Evolutionary conservation across 2,888 invertebrate genomes (phyloP).

Genomic region (Pharmacophagus antenor): DNA sequence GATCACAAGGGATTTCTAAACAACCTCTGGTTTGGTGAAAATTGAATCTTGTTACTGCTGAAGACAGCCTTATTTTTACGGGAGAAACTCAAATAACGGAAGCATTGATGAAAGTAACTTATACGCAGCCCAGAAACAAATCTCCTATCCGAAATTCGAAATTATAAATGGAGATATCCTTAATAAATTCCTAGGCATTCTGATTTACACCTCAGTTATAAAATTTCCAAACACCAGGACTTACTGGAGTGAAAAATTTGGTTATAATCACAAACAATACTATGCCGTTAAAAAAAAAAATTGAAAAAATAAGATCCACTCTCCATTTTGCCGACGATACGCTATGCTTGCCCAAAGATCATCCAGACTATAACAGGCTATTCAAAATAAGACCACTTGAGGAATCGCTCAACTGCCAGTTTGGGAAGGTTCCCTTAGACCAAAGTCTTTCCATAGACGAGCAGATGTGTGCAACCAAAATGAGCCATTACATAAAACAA

Average conservation of each 20-base stretch:
- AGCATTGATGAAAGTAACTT: constrained; percentile 41
- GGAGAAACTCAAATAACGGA: constrained; percentile 3
- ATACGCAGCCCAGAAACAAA: constrained; percentile 43
- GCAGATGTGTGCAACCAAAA: constrained; percentile 44
- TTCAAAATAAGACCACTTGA: too few relatives aligned
- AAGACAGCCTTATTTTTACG: constrained; percentile 42
- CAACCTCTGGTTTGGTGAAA: constrained; percentile 39
- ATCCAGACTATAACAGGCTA: constrained; percentile 17
- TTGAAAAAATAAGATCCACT: constrained; percentile 41
- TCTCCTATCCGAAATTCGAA: constrained; percentile 43
- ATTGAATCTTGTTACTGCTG: constrained; percentile 36
- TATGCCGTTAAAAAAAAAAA: constrained; percentile 41
- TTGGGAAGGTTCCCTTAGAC: constrained; percentile 39
- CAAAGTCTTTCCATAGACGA: constrained; percentile 44
- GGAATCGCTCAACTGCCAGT: too few relatives aligned
- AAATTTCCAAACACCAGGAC: constrained; percentile 32
- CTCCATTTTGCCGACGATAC: constrained; percentile 40
- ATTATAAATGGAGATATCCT: constrained; percentile 41
- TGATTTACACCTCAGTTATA: constrained; percentile 39
- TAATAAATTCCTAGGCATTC: constrained; percentile 43
- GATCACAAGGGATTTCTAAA: constrained; percentile 42
- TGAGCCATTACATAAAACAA: too few relatives aligned
- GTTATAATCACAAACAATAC: constrained; percentile 44
- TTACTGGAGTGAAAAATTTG: constrained; percentile 42
- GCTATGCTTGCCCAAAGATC: constrained; percentile 36